These are phyloP conservation scores for Anabacerthia variegaticeps DNA, from an alignment of 2,797 vertebrate species.

Conservation along the genomic window DNA sequence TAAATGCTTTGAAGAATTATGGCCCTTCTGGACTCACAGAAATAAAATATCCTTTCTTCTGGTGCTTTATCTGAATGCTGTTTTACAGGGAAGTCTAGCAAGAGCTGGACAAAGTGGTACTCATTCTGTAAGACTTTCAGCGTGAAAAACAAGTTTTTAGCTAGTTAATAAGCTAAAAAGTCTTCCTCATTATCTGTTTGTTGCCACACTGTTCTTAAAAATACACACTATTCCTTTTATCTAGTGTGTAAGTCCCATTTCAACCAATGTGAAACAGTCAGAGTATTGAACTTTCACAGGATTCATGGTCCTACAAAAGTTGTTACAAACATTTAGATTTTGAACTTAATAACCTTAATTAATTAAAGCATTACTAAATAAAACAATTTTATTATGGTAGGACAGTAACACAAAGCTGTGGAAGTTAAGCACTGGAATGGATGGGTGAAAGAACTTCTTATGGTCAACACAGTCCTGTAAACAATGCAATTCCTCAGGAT, in stretches of 20 bases:
- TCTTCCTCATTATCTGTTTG: neutral
- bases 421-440: neutral
- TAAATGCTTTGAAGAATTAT: conserved; percentile 20
- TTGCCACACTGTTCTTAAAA: neutral
- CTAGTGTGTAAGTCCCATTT: neutral
- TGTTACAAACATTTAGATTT: neutral
- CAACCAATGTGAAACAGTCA: neutral
- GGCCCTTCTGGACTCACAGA: neutral
- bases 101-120: neutral
- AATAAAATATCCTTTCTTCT: neutral
- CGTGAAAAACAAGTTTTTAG: neutral
- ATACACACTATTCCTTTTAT: neutral
- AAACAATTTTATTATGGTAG: neutral
- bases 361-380: neutral
- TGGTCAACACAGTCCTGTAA: neutral
- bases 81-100: neutral
- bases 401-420: neutral
- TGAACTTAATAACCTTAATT: neutral
- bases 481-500: neutral
- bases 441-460: neutral
- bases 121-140: neutral
- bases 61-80: neutral
- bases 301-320: neutral
- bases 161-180: neutral
- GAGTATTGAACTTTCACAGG: neutral